Evolutionary conservation across 2,797 vertebrate species (phyloP).

Genomic region (Pogonophryne albipinna): DNA sequence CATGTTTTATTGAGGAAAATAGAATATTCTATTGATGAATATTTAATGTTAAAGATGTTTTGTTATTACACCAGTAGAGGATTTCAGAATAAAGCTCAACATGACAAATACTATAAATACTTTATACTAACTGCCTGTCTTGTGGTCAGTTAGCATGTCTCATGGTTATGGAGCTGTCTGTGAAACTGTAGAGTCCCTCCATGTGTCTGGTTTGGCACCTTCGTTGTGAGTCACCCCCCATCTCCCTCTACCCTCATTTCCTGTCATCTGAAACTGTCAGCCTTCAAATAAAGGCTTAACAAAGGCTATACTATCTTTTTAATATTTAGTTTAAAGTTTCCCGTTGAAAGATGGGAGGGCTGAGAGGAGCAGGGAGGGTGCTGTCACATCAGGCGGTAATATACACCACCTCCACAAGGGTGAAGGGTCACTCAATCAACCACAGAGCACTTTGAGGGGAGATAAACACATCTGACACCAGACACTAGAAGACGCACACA

Average conservation of each 20-base stretch:
- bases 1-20: neutral
- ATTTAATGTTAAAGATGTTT: neutral
- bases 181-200: neutral
- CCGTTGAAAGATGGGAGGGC: constrained; percentile 36
- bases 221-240: neutral
- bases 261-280: neutral
- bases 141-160: no score
- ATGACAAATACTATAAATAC: no score
- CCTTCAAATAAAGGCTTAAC: constrained; percentile 1
- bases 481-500: constrained; percentile 59
- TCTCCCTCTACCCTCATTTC: neutral
- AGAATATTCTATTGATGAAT: neutral
- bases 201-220: neutral
- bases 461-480: constrained; percentile 76
- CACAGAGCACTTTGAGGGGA: constrained; percentile 56
- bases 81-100: neutral
- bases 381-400: constrained; percentile 62
- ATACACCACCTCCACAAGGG: constrained; percentile 57
- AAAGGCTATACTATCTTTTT: neutral
- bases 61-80: neutral
- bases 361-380: constrained; percentile 31
- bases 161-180: neutral
- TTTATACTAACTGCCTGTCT: no score
- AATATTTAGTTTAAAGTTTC: constrained; percentile 10
- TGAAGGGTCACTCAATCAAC: constrained; percentile 75